Evolutionary conservation across 2,797 vertebrate species (phyloP).

Genomic region (Euthynnus affinis): DNA sequence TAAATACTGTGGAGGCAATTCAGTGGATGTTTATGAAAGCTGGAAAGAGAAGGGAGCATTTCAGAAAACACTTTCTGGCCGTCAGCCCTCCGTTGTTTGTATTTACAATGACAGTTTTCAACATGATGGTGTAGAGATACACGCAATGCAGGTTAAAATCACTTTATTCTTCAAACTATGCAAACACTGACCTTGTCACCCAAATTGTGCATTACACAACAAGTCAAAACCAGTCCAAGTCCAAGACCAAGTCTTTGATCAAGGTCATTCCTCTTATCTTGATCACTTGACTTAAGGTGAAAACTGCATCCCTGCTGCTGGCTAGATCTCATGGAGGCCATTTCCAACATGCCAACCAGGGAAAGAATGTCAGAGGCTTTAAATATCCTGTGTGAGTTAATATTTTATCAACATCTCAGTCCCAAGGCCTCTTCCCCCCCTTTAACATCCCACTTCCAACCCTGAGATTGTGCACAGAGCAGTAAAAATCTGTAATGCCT

Average conservation of each 20-base stretch:
- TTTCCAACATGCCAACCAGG: constrained; percentile 56
- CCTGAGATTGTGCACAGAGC: constrained; percentile 55
- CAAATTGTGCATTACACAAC: background rate
- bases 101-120: background rate
- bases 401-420: constrained; percentile 81
- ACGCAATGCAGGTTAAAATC: background rate
- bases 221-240: background rate
- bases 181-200: background rate
- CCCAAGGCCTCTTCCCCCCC: constrained; percentile 48
- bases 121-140: background rate
- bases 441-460: constrained; percentile 54
- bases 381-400: constrained; percentile 80
- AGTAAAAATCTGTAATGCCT: constrained; percentile 32
- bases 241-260: constrained; percentile 11
- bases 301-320: constrained; percentile 23
- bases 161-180: background rate
- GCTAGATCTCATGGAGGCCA: constrained; percentile 35
- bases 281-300: background rate
- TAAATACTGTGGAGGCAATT: background rate
- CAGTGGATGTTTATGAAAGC: constrained; percentile 4
- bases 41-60: background rate
- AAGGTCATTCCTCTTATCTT: constrained; percentile 2
- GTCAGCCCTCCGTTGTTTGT: background rate
- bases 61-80: background rate
- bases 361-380: constrained; percentile 76